Base-by-base conservation (phyloP, 2,888 invertebrate species). In the Siphonodentalium dalli region DNA sequence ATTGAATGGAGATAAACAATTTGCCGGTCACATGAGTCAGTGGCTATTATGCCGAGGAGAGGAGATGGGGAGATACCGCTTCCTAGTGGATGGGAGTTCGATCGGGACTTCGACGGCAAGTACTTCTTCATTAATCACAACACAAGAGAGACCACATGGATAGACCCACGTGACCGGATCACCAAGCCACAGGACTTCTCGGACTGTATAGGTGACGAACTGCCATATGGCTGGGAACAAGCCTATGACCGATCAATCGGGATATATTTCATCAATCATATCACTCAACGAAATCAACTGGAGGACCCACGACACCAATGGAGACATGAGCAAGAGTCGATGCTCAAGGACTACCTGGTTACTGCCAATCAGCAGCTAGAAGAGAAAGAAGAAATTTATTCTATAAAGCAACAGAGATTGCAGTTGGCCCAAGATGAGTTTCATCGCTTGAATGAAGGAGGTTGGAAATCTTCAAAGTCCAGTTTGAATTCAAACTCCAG, bases 51-150 rank as follows among this genome's bases (percentile, higher is more conserved):
- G n/a, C n/a, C n/a, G 61, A 70, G 71, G 61, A 87, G 90, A 86
- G 90, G 90, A 88, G 91, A 91, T 87, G 91, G 90, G 87, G 91
- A 91, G 87, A 88, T 91, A 87, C 94, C 95, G 86, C 88, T 97
- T 87, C 97, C 97, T 85, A 91, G 91, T 85, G 96, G 96, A 87
- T 97, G 97, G 97, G 96, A 97, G 87, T 90, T 91, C 85, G 94
- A 91, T 84, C 89, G 89, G 85, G 96, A 97, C 88, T 93, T 90
- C 85, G 96, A 97, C 58, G 96, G 96, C 82, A 96, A 96, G 88
- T 87, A 92, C 78, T 97, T 96, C 87, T 97, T 92, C 86, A 95
- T 97, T 86, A 95, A 97, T 85, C 97, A 97, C 86, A 93, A 91
- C 84, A 92, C 89, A 82, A 91, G 92, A 87, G 91, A 93, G 88